Evolutionary conservation across 37 sponge, comb jelly and placozoan species (phyloP).

Genomic region (Beroe forskalii): DNA sequence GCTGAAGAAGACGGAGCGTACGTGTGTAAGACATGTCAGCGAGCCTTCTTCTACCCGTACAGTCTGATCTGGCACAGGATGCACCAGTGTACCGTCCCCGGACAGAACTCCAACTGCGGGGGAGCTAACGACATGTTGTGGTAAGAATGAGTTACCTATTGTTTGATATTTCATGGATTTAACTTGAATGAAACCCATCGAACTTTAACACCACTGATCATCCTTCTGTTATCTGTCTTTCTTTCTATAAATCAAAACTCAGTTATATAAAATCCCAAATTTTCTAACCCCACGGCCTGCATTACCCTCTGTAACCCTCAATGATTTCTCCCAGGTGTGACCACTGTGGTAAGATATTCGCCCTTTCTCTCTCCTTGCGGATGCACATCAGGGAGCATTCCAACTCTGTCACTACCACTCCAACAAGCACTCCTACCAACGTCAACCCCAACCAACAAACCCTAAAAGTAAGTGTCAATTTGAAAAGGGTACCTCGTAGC

Average conservation of each 20-base stretch:
- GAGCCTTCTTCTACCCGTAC: conserved; percentile 66
- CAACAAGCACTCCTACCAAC: conserved; percentile 24
- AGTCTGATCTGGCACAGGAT: conserved; percentile 58
- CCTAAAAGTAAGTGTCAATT: conserved; percentile 4
- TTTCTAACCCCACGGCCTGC: too few species aligned
- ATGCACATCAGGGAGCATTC: conserved; percentile 60
- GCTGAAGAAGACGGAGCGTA: conserved; percentile 64
- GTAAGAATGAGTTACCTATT: conserved; percentile 2
- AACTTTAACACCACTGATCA: too few species aligned
- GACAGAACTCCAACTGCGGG: conserved; percentile 21
- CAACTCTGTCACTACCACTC: background rate
- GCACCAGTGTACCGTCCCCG: conserved; percentile 47
- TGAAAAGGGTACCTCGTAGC: too few species aligned
- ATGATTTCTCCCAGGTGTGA: conserved; percentile 59
- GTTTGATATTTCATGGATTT: too few species aligned
- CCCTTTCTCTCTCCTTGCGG: conserved; percentile 29
- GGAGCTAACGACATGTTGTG: conserved; percentile 58
- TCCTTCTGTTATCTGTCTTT: background rate
- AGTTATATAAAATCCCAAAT: too few species aligned
- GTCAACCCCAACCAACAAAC: background rate
- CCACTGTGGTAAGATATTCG: conserved; percentile 64
- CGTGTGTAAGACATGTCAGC: conserved; percentile 56
- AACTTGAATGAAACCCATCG: too few species aligned
- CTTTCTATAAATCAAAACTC: background rate
- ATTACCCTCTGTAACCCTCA: too few species aligned